Conservation (phyloP, 2,888 invertebrate species). For the Poecilus cupreus region DNA sequence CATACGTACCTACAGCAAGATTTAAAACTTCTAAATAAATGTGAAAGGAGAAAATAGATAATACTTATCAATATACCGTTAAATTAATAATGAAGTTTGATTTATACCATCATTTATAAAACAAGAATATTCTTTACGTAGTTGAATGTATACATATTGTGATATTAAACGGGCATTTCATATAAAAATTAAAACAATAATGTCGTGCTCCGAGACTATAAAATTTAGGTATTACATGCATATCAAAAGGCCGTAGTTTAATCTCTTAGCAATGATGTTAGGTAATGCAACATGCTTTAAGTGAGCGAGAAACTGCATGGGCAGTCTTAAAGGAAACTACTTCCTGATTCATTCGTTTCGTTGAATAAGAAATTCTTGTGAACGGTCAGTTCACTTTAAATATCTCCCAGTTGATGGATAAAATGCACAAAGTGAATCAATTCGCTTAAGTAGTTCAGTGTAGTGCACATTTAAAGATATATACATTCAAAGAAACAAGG, state of each 20-base stretch:
- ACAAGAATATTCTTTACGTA: too few relatives aligned
- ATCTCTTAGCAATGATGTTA: neutral
- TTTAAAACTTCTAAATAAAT: too few relatives aligned
- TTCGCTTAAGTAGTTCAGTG: neutral
- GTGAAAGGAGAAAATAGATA: too few relatives aligned
- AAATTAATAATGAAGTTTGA: too few relatives aligned
- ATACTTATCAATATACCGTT: too few relatives aligned
- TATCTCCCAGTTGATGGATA: neutral
- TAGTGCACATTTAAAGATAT: neutral
- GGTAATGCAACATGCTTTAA: slow-evolving; percentile 7
- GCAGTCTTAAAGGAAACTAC: neutral
- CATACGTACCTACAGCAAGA: too few relatives aligned
- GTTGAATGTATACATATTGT: too few relatives aligned
- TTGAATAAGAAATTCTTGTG: slow-evolving; percentile 11
- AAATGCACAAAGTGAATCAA: slow-evolving; percentile 13
- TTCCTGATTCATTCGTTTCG: neutral
- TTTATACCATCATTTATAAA: too few relatives aligned
- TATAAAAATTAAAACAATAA: neutral
- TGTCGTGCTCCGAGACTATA: neutral
- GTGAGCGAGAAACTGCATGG: neutral
- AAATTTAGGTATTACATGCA: slow-evolving; percentile 32
- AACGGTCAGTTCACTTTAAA: slow-evolving; percentile 35
- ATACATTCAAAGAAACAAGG: neutral
- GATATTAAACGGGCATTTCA: neutral
- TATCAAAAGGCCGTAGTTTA: neutral